A percentile compares a stretch with the other conserved stretches of the same genome.
phyloP scores from a whole-genome alignment of 2,797 vertebrate species.

The Rhinichthys osculus region DNA sequence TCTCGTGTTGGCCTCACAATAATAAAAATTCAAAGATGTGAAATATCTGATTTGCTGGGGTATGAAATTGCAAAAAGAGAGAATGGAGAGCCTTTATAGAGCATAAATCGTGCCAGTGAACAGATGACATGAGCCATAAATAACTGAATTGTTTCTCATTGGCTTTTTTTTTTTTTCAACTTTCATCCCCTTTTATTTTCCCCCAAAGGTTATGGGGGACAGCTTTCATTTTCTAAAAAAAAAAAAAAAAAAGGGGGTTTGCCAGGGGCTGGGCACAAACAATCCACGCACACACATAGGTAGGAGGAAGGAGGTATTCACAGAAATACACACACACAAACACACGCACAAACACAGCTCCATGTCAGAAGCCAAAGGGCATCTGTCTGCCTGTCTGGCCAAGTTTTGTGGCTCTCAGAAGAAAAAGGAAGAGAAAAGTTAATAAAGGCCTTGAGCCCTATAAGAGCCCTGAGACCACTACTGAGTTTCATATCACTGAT shows the following conservation, averaged over 20 bases:
- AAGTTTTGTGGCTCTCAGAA: constrained; percentile 20
- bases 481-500: constrained; percentile 10
- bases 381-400: constrained; percentile 59
- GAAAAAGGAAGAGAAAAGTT: constrained; percentile 17
- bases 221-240: constrained; percentile 20
- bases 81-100: constrained; percentile 34
- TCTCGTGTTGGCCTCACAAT: not conserved
- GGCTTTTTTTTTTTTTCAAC: constrained; percentile 1
- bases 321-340: constrained; percentile 9
- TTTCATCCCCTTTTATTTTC: constrained; percentile 21
- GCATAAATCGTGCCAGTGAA: constrained; percentile 59
- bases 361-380: constrained; percentile 64
- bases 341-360: constrained; percentile 36
- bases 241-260: constrained; percentile 1
- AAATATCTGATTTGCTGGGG: constrained; percentile 33
- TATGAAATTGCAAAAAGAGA: constrained; percentile 36
- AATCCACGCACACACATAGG: constrained; percentile 10
- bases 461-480: constrained; percentile 7
- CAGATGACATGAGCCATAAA: constrained; percentile 32
- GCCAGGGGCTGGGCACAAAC: not conserved
- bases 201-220: constrained; percentile 5
- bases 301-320: not conserved
- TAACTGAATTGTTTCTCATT: constrained; percentile 31
- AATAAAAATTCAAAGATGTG: constrained; percentile 32
- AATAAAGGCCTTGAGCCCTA: constrained; percentile 22